Conservation (phyloP, 2,113 vertebrate genomes). For the Alectura lathami region DNA sequence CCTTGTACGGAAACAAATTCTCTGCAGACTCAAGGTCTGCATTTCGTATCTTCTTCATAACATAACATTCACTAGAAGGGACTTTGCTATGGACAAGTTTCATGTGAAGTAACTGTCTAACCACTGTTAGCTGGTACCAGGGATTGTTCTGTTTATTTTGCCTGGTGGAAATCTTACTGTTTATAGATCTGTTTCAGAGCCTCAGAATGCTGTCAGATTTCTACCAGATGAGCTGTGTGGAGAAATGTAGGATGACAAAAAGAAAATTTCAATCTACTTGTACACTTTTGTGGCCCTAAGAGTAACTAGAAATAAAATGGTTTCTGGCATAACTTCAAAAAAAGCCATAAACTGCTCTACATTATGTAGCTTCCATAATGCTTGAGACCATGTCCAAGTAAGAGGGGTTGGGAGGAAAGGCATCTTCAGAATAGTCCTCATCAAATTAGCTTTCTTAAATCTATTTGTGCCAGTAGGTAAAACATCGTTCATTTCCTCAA, state of each 20-base stretch:
- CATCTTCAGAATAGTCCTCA: background rate
- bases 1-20: background rate
- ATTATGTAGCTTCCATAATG: background rate
- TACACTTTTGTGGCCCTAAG: background rate
- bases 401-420: background rate
- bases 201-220: background rate
- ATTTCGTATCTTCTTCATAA: background rate
- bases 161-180: background rate
- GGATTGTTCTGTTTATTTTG: background rate
- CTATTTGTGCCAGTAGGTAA: background rate
- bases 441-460: background rate
- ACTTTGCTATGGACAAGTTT: background rate
- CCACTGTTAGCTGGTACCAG: background rate
- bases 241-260: background rate
- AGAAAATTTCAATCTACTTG: background rate
- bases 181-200: background rate
- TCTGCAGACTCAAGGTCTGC: background rate
- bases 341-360: background rate
- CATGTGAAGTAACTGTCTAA: background rate
- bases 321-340: background rate
- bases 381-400: background rate
- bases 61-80: background rate
- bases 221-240: background rate
- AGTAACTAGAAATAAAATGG: background rate
- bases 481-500: background rate